Evolutionary conservation across 1,140 invertebrate species (phyloP).

Genomic region (Penaeus vannamei): DNA sequence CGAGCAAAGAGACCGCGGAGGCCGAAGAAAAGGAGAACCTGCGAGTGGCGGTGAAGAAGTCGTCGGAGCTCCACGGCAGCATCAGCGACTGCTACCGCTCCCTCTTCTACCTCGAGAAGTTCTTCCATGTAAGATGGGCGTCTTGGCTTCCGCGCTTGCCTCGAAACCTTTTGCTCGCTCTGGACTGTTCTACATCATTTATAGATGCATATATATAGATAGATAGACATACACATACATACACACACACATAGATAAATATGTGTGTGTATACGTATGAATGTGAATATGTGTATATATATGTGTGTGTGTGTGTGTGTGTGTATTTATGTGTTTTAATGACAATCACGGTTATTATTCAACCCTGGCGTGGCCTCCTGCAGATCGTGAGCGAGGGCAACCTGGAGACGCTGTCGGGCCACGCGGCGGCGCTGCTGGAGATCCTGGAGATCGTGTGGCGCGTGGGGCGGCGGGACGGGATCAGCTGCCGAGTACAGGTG

Average conservation of each 20-base stretch:
- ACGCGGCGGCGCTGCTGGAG: conserved; percentile 3
- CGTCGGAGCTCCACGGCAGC: no score
- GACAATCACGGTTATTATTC: no score
- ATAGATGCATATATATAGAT: no score
- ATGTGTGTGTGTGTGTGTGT: background rate
- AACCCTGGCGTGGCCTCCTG: background rate
- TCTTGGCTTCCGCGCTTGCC: no score
- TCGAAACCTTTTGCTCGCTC: no score
- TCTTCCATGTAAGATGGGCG: no score
- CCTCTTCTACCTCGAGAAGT: no score
- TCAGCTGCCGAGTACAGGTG: conserved; percentile 46
- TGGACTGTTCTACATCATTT: no score
- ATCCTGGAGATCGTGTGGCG: conserved; percentile 41
- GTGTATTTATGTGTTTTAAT: no score
- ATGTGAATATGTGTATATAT: background rate
- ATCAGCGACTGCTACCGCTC: no score
- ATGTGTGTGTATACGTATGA: background rate
- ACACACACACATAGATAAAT: background rate
- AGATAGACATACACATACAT: background rate
- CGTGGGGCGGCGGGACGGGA: conserved; percentile 30
- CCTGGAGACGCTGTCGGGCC: conserved; percentile 5
- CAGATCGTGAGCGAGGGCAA: conserved; percentile 25
- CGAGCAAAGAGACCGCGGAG: no score
- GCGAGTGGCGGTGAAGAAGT: background rate
- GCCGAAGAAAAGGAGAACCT: conserved; percentile 32